These are phyloP conservation scores for Molothrus aeneus DNA, from an alignment of 2,797 vertebrate species.

Conservation along the genomic window DNA sequence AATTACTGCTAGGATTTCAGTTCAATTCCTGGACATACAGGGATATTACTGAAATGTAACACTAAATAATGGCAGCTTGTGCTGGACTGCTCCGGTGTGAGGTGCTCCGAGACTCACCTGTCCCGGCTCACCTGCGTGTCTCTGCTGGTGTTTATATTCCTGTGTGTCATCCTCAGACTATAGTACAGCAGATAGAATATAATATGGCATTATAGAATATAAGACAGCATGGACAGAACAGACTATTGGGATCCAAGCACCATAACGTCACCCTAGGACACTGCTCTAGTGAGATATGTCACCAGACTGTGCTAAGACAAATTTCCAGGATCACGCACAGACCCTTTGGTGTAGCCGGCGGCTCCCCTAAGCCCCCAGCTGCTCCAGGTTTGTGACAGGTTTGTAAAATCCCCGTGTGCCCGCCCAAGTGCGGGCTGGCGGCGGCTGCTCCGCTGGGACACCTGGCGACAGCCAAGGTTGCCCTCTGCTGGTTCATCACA, in stretches of 20 bases:
- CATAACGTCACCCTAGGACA: background rate
- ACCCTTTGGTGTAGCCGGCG: background rate
- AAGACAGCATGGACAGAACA: background rate
- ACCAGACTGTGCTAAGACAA: background rate
- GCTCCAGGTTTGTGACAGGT: fast-evolving
- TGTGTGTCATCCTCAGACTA: too few relatives aligned
- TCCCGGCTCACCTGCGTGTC: background rate
- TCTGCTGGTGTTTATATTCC: background rate
- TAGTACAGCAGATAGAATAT: background rate
- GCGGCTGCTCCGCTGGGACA: background rate
- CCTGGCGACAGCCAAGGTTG: constrained; percentile 34
- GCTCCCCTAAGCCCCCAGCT: background rate
- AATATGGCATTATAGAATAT: too few relatives aligned
- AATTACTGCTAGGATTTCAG: background rate
- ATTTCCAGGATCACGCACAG: background rate
- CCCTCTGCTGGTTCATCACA: constrained; percentile 53
- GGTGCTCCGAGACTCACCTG: fast-evolving
- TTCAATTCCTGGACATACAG: background rate
- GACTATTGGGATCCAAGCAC: background rate
- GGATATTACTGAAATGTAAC: background rate
- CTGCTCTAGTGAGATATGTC: background rate
- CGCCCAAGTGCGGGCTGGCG: background rate
- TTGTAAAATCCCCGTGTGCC: fast-evolving
- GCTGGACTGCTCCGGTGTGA: background rate
- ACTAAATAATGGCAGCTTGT: background rate